These are phyloP conservation scores for Ceratina australensis DNA, from an alignment of 1,140 invertebrate species.

Conservation along the genomic window DNA sequence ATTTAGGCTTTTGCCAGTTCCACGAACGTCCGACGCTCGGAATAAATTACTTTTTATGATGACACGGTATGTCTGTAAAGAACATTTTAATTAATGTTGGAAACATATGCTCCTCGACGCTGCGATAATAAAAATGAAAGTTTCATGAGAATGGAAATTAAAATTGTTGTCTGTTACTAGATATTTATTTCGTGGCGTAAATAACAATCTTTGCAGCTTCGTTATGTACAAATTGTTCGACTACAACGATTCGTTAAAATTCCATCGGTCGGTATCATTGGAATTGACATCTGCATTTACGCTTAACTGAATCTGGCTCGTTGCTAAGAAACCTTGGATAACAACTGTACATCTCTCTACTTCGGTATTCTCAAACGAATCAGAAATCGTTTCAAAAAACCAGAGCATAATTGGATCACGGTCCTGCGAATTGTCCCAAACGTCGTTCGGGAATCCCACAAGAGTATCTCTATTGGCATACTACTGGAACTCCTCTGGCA, in stretches of 20 bases:
- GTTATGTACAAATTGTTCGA: constrained; percentile 25
- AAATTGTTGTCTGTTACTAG: not conserved
- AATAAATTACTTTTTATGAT: too few species aligned
- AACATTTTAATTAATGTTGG: too few species aligned
- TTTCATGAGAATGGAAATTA: too few species aligned
- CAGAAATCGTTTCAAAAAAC: not conserved
- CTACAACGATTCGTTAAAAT: not conserved
- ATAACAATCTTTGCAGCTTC: constrained; percentile 7
- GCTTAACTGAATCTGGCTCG: constrained; percentile 16
- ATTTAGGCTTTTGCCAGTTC: not conserved
- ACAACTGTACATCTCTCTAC: constrained; percentile 8
- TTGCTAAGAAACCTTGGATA: constrained; percentile 37
- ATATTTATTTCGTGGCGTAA: constrained; percentile 27
- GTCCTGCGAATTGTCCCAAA: not conserved
- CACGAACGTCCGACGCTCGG: not conserved
- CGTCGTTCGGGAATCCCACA: not conserved
- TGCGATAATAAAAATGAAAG: not conserved
- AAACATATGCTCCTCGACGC: too few species aligned
- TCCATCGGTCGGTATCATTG: not conserved
- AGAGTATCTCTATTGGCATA: not conserved
- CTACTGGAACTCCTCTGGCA: constrained; percentile 38
- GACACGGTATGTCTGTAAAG: too few species aligned
- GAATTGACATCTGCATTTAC: not conserved
- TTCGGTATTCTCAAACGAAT: constrained; percentile 1
- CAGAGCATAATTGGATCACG: not conserved